Evolutionary conservation across 2,797 vertebrate genomes (phyloP).

Genomic region (Falco naumanni): DNA sequence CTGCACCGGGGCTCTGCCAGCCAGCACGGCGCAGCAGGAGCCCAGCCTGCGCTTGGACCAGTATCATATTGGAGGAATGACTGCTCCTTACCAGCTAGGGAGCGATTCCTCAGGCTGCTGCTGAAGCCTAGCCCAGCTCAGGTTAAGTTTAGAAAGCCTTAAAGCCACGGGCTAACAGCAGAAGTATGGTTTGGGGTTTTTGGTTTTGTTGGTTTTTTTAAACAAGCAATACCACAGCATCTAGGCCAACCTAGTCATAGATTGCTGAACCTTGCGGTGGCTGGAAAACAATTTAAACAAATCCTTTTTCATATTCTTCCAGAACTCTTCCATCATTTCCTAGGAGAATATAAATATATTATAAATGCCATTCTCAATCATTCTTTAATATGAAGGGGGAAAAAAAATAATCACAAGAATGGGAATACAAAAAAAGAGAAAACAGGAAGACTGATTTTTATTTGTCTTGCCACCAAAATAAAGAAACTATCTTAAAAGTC

Average conservation of each 20-base stretch:
- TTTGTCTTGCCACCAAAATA: conserved; percentile 10
- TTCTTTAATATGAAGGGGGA: neutral
- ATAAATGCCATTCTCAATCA: neutral
- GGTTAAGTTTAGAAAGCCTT: neutral
- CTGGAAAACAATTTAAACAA: conserved; percentile 4
- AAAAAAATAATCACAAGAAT: neutral
- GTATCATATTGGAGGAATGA: rapidly evolving
- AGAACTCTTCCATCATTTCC: neutral
- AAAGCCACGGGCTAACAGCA: neutral
- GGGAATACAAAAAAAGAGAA: neutral
- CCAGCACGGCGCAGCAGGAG: neutral
- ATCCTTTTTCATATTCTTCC: neutral
- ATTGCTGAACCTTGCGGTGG: neutral
- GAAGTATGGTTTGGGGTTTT: neutral
- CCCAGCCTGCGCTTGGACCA: neutral
- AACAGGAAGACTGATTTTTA: neutral
- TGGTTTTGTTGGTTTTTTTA: neutral
- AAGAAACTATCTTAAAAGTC: conserved; percentile 11
- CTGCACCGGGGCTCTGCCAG: neutral
- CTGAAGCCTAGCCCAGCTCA: neutral
- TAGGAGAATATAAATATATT: neutral
- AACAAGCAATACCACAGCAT: neutral
- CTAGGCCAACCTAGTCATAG: neutral
- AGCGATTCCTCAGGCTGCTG: neutral
- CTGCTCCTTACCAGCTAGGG: neutral